These are phyloP conservation scores for Caenorhabditis angaria DNA, from an alignment of 2,888 invertebrate species.

Conservation along the genomic window DNA sequence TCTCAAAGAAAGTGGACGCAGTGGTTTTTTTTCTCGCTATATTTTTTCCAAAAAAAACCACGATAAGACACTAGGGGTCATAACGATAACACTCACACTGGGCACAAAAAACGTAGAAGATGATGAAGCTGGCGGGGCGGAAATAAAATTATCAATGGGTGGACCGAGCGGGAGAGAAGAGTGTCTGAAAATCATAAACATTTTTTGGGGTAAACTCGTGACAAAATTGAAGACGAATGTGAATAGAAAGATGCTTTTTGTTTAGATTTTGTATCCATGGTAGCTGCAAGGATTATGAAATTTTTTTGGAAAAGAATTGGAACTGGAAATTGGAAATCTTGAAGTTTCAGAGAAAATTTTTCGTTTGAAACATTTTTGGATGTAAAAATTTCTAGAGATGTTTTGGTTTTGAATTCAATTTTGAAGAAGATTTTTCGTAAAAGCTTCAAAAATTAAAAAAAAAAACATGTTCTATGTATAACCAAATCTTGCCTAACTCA, in stretches of 20 bases:
- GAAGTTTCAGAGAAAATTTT: too few relatives aligned
- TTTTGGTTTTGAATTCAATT: too few relatives aligned
- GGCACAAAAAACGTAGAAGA: slow-evolving; percentile 30
- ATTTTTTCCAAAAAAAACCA: not conserved
- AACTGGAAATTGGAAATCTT: too few relatives aligned
- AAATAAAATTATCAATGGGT: not conserved
- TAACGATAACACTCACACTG: not conserved
- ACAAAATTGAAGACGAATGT: not conserved
- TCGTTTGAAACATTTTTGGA: too few relatives aligned
- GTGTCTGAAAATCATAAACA: not conserved
- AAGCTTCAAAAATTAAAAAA: too few relatives aligned
- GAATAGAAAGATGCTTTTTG: not conserved
- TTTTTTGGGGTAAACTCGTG: not conserved
- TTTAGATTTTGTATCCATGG: not conserved
- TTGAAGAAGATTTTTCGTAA: too few relatives aligned
- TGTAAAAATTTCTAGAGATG: too few relatives aligned
- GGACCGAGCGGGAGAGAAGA: not conserved
- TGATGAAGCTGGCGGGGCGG: not conserved
- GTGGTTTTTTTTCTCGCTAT: not conserved
- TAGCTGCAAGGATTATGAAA: not conserved
- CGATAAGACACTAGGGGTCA: not conserved
- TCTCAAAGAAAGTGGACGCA: not conserved
- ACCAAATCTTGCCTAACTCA: too few relatives aligned
- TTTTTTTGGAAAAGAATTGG: too few relatives aligned
- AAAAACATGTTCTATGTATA: too few relatives aligned